Evolutionary conservation across 2,797 vertebrate genomes (phyloP).

Genomic region (Lates japonicus): DNA sequence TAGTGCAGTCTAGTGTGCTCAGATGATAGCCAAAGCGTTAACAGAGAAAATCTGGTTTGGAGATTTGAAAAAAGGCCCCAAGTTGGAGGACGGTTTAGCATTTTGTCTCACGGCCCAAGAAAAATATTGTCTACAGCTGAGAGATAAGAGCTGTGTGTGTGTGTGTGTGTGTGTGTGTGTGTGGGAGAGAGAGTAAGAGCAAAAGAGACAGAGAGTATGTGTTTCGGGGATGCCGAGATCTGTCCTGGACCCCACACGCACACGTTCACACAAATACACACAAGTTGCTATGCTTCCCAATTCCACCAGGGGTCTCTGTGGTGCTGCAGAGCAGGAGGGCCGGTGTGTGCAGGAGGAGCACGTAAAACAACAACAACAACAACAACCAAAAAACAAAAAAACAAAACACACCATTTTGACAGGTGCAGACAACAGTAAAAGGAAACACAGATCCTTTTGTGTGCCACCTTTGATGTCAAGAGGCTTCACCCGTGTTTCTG

Average conservation of each 20-base stretch:
- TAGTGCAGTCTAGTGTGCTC: conserved; percentile 42
- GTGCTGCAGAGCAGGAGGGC: conserved; percentile 58
- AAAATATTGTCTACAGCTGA: conserved; percentile 41
- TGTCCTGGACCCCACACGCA: conserved; percentile 46
- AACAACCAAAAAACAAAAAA: conserved; percentile 1
- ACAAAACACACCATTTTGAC: conserved; percentile 60
- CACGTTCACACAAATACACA: not conserved
- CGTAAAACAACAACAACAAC: conserved; percentile 47
- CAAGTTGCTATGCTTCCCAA: conserved; percentile 7
- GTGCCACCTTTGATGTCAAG: conserved; percentile 71
- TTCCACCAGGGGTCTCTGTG: conserved; percentile 83
- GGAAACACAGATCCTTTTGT: conserved; percentile 67
- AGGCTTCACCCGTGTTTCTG: conserved; percentile 65
- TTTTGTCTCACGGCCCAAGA: conserved; percentile 39
- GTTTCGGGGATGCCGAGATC: conserved; percentile 28
- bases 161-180: conserved; percentile 31
- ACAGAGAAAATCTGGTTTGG: conserved; percentile 55
- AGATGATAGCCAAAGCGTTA: conserved; percentile 58
- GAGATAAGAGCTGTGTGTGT: conserved; percentile 36
- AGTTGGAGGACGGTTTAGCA: conserved; percentile 40
- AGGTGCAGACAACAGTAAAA: conserved; percentile 72
- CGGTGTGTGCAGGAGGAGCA: conserved; percentile 23
- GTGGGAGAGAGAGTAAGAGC: conserved; percentile 5
- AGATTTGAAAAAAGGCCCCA: conserved; percentile 40
- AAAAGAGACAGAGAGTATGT: conserved; percentile 23